A percentile compares a stretch with the other conserved stretches of the same genome.
Conservation (phyloP, 92 coral and sea anemone genomes). For the Zoanthus sansibaricus region DNA sequence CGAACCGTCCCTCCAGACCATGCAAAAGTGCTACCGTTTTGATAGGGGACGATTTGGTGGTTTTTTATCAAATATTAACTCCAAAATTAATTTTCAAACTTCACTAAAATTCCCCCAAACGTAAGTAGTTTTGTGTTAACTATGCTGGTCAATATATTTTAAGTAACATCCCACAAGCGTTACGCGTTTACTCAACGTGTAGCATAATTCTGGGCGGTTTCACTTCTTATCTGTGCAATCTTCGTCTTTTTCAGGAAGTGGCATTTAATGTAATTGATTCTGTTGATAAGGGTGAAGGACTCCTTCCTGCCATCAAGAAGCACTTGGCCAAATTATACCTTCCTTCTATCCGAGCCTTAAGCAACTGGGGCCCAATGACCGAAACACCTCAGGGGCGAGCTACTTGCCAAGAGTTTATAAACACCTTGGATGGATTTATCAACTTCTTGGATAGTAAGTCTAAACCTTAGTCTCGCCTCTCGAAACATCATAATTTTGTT, state of each 20-base stretch:
- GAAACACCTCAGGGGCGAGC: conserved; percentile 83
- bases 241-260: conserved; percentile 62
- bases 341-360: conserved; percentile 78
- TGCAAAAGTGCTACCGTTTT: too few species aligned
- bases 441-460: conserved; percentile 84
- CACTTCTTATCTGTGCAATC: background rate
- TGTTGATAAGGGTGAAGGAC: conserved; percentile 57
- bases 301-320: conserved; percentile 70
- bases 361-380: conserved; percentile 79
- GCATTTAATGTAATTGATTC: conserved; percentile 73
- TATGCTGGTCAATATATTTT: too few species aligned
- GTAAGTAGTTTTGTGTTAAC: too few species aligned
- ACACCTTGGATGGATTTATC: conserved; percentile 76
- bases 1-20: too few species aligned
- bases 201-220: background rate
- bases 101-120: too few species aligned
- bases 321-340: conserved; percentile 73
- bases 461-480: background rate
- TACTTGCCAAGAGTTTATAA: conserved; percentile 75
- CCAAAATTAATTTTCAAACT: too few species aligned
- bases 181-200: background rate
- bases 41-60: too few species aligned
- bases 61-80: too few species aligned
- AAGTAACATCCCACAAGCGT: too few species aligned
- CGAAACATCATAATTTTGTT: too few species aligned